Evolutionary conservation across 2,888 invertebrate genomes (phyloP), one percentile per base, ranked within the genome.

Genomic region (Hypena proboscidalis): DNA sequence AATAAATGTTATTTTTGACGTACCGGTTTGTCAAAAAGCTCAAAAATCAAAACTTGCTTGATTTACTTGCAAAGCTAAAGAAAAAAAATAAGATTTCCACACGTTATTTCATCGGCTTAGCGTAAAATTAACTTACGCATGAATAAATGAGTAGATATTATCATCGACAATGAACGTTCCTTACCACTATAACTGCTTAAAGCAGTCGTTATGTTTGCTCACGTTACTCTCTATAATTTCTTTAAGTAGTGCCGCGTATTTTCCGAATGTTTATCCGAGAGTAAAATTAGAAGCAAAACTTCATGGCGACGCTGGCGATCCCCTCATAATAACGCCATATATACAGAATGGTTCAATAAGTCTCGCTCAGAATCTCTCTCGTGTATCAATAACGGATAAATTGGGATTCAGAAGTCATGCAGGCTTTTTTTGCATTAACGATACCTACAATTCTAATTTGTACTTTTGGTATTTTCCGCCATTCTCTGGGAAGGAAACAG

Each of bases 381-480:
- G 61, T 8, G 89, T 90, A 1, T 47, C 73, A 2, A 27, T 89
- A 0, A 86, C 88, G 0, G 74, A 83, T 8, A 64, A 70, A 44
- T 64, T 86, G 9, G 84, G 87, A 8, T 79, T 92, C 17, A 70
- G 67, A 34, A 94, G 94, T 59, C 90, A 93, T 67, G 87, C 94
- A 4, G 93, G 94, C 1, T 94, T 92, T 62, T 83, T 94, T 33
- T 94, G 94, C 0, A 92, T 94, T 7, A 90, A 94, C 65, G 84
- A 91, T 47, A 79, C 76, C 2, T 90, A 80, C 57, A 81, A 92
- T 41, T 92, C 93, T 1, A 93, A 94, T 73, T 77, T 92, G 47
- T 94, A 92, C 74, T 94, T 94, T 77, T 94, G 94, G 94, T 94
- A 93, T 64, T 93, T 94, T 62, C 93, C 93, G 8, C 84, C 93